phyloP scores from a whole-genome alignment of 2,113 vertebrate species.

The Hoplias malabaricus region DNA sequence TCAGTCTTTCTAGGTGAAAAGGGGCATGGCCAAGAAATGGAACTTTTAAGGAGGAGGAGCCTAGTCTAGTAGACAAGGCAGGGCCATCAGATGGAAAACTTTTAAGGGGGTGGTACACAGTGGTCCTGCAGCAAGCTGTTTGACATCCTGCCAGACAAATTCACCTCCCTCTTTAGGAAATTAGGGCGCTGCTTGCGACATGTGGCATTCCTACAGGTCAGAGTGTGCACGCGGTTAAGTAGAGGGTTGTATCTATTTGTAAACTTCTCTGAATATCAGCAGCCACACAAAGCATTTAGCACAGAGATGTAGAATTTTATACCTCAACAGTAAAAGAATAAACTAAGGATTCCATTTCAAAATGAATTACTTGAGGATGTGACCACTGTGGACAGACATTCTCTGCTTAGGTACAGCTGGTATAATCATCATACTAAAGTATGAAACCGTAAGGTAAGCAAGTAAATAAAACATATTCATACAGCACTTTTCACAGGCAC shows the following conservation, averaged over 20 bases:
- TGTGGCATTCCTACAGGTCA: constrained; percentile 15
- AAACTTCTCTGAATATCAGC: background rate
- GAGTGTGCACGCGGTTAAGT: background rate
- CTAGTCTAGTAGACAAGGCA: constrained; percentile 39
- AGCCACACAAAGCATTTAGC: background rate
- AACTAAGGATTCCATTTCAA: too few relatives aligned
- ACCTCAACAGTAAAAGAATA: background rate
- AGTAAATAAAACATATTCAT: too few relatives aligned
- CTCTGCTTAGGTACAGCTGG: too few relatives aligned
- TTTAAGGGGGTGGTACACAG: constrained; percentile 3
- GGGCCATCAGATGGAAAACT: constrained; percentile 39
- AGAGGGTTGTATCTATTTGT: background rate
- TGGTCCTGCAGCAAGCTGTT: background rate
- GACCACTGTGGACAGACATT: too few relatives aligned
- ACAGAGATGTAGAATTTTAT: background rate
- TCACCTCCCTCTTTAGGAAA: constrained; percentile 30
- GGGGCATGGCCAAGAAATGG: constrained; percentile 22
- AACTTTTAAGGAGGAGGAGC: constrained; percentile 33
- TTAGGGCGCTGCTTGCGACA: background rate
- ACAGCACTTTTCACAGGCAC: too few relatives aligned
- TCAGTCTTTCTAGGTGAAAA: constrained; percentile 57
- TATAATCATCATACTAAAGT: too few relatives aligned
- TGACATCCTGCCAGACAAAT: background rate
- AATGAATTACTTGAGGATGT: too few relatives aligned
- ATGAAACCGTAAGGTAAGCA: too few relatives aligned